Percentiles rank a stretch among this genome's conserved stretches.
phyloP scores from a whole-genome alignment of 2,113 vertebrate genomes.

The Ifrita kowaldi region DNA sequence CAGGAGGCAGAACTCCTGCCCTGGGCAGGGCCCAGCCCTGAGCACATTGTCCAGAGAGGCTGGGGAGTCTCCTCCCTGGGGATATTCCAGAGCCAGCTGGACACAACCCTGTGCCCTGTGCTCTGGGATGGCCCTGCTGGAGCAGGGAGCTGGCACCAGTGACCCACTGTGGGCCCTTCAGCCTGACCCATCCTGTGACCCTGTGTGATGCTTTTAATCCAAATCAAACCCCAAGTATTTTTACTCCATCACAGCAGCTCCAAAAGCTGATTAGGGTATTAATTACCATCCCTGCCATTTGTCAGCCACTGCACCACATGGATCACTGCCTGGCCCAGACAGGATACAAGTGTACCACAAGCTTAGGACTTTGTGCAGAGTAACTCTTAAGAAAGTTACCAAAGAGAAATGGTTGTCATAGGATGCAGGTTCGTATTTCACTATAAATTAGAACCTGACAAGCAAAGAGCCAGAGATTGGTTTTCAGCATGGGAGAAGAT shows the following conservation, averaged over 20 bases:
- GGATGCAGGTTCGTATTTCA: neutral
- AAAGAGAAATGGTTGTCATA: neutral
- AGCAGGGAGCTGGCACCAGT: neutral
- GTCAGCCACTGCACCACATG: neutral
- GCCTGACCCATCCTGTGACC: neutral
- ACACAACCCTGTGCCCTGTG: neutral
- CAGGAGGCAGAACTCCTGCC: neutral
- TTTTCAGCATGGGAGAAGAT: neutral
- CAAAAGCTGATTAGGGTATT: neutral
- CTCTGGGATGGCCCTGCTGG: neutral
- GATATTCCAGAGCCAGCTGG: neutral
- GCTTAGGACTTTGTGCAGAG: neutral
- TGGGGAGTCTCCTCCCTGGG: neutral
- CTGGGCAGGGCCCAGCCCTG: neutral
- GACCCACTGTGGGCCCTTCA: neutral
- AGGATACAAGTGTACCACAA: neutral
- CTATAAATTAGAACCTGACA: neutral
- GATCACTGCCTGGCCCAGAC: neutral
- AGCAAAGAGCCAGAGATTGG: neutral
- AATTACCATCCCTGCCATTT: neutral
- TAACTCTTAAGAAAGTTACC: neutral
- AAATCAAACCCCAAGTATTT: neutral
- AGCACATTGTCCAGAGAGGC: neutral
- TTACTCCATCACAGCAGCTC: neutral
- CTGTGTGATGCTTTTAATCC: neutral